Evolutionary conservation across 2,888 invertebrate species (phyloP).

Genomic region (Ennomos fuscantarius): DNA sequence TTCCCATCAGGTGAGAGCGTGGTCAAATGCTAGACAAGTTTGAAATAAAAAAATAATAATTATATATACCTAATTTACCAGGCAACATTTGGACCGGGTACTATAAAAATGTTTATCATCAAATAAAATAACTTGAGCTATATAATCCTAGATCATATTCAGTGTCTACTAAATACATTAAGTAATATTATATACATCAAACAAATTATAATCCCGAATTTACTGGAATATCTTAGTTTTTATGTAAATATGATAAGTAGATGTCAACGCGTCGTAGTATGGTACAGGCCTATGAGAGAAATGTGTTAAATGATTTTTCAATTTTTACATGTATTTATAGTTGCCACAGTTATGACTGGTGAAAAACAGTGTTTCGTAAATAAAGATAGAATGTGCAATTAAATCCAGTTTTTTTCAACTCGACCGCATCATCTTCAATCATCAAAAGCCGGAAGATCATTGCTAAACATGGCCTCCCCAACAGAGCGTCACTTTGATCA

Average conservation of each 20-base stretch:
- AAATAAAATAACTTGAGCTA: too few relatives aligned
- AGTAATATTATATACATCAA: not conserved
- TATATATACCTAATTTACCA: too few relatives aligned
- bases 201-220: slow-evolving; percentile 16
- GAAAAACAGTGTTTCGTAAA: slow-evolving; percentile 45
- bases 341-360: slow-evolving; percentile 8
- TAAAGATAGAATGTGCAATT: slow-evolving; percentile 56
- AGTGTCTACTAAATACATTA: not conserved
- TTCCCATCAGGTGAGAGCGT: too few relatives aligned
- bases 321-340: slow-evolving; percentile 13
- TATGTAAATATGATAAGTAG: slow-evolving; percentile 17
- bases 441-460: not conserved
- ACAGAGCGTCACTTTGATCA: too few relatives aligned
- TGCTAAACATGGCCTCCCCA: too few relatives aligned
- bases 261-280: slow-evolving; percentile 1
- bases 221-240: slow-evolving; percentile 18
- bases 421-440: not conserved
- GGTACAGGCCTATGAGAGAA: slow-evolving; percentile 11
- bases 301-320: slow-evolving; percentile 10
- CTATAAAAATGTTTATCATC: too few relatives aligned
- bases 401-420: slow-evolving; percentile 29
- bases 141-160: too few relatives aligned
- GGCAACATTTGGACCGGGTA: too few relatives aligned
- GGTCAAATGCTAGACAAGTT: too few relatives aligned
- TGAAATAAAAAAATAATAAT: too few relatives aligned